Evolutionary conservation across 2,888 invertebrate genomes (phyloP), one percentile per base, ranked within the genome.

Genomic region (Drosophila diplacantha): DNA sequence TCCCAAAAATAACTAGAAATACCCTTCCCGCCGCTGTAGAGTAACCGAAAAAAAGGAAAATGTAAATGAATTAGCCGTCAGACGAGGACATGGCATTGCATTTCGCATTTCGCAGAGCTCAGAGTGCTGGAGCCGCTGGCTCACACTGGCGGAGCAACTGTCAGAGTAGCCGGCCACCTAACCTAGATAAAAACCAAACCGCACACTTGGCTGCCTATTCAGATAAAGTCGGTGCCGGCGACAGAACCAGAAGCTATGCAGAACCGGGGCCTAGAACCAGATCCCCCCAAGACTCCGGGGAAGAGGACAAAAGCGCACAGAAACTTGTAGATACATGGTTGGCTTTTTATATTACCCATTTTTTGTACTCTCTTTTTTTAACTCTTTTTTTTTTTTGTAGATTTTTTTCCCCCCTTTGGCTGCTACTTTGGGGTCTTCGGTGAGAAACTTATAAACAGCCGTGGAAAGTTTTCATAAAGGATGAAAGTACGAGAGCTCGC

Each of bases 381-480:
- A 16, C 6, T 8, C n/a, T 35, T 3, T 43, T 26, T 43, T 12
- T 31, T 47, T 32, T 32, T n/a, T 49, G 2, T 49, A 12, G 3
- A 22, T 16, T 14, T 34, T 26, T 22, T 29, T 18, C 22, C 60
- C 26, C 26, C 9, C 39, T 39, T 26, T 18, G 56, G 39, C 29
- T 43, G 58, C 58, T 54, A 58, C 54, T 60, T 57, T 59, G 35
- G 57, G 52, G 52, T 61, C 37, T 70, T 63, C 58, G 43, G 47
- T 64, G 56, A 58, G 50, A 69, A 77, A 77, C 77, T 81, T 78
- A 77, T 81, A 78, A 81, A 80, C 77, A 77, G 75, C 78, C 78
- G 73, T 66, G 59, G 72, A 80, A 78, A 78, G 78, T 78, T 78
- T 77, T 54, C 72, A 77, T 78, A 80, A 77, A 80, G 73, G 77